Conservation (phyloP, 35 echinoderm and acorn worm species). For the Chiridota heheva region DNA sequence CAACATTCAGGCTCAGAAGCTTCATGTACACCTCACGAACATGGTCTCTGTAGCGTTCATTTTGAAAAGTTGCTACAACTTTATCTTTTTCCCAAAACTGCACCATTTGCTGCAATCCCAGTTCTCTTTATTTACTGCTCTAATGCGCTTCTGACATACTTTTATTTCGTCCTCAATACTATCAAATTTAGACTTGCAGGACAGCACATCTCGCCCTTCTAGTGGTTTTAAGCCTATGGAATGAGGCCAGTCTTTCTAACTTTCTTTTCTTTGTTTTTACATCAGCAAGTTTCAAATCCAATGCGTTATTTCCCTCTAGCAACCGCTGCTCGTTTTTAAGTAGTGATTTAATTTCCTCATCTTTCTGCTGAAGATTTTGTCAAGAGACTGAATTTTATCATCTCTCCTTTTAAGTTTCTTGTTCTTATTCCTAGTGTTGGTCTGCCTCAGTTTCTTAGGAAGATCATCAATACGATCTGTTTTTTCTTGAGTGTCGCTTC, state of each 20-base stretch:
- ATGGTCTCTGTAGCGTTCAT: background rate
- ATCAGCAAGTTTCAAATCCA: too few species aligned
- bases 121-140: background rate
- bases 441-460: too few species aligned
- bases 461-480: too few species aligned
- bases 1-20: background rate
- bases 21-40: slow-evolving; percentile 20
- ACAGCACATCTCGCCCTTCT: background rate
- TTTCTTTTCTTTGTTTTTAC: background rate
- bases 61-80: background rate
- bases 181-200: background rate
- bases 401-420: too few species aligned
- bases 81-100: background rate
- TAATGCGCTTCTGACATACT: background rate
- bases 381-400: too few species aligned
- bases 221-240: background rate
- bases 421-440: too few species aligned
- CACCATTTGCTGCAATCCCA: background rate
- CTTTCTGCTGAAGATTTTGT: too few species aligned
- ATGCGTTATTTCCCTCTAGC: too few species aligned
- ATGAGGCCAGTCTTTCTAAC: background rate
- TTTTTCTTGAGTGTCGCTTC: too few species aligned
- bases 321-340: too few species aligned
- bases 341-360: too few species aligned
- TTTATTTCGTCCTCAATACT: background rate